Percentiles rank a stretch among this genome's conserved stretches.
phyloP scores from a whole-genome alignment of 2,113 vertebrate genomes.

The Todiramphus saurophagus region DNA sequence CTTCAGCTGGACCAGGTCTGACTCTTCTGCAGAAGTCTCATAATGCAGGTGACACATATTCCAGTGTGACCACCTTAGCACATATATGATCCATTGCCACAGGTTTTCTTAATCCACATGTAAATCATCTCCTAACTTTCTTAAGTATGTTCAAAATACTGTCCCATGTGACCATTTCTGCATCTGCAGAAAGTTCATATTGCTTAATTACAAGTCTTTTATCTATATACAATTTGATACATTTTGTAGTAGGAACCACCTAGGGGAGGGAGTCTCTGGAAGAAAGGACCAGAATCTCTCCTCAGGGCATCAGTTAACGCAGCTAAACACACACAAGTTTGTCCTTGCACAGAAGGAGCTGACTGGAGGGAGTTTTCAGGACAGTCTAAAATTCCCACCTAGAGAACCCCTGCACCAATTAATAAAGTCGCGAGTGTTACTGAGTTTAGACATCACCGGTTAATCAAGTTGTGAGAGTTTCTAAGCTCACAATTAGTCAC shows the following conservation, averaged over 20 bases:
- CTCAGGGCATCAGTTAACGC: neutral
- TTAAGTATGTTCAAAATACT: neutral
- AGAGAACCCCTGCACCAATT: neutral
- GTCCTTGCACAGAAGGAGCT: neutral
- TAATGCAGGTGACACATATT: neutral
- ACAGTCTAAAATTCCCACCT: neutral
- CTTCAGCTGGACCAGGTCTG: neutral
- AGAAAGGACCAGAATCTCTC: neutral
- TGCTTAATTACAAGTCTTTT: neutral
- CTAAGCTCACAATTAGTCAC: neutral
- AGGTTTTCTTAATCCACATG: neutral
- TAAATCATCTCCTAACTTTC: neutral
- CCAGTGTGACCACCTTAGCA: neutral
- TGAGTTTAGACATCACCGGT: neutral
- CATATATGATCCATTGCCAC: rapidly evolving
- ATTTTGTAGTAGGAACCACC: neutral
- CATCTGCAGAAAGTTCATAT: neutral
- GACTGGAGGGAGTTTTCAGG: neutral
- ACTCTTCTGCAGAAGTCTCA: neutral
- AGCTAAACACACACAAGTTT: neutral
- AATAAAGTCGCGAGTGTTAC: neutral
- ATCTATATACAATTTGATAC: neutral
- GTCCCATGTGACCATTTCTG: neutral
- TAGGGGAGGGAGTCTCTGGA: neutral
- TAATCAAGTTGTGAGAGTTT: neutral